A percentile compares a stretch with the other conserved stretches of the same genome.
These are phyloP conservation scores for Pycnonotus jocosus DNA, from an alignment of 2,113 vertebrate species.

Conservation along the genomic window DNA sequence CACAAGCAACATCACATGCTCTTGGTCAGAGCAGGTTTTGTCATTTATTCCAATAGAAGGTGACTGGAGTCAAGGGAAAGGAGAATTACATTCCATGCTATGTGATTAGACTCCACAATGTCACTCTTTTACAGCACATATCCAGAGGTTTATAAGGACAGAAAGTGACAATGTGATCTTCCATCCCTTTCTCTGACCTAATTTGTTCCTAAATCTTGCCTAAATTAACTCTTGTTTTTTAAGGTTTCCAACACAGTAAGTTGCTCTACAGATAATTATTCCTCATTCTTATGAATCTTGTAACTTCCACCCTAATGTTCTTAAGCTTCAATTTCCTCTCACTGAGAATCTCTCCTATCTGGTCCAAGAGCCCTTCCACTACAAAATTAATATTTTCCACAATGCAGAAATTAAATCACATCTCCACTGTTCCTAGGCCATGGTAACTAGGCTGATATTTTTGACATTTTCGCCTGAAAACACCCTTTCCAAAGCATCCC, in stretches of 20 bases:
- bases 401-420: not conserved
- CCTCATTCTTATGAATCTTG: not conserved
- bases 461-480: not conserved
- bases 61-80: not conserved
- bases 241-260: not conserved
- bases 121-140: not conserved
- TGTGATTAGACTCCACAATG: not conserved
- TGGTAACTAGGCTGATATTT: not conserved
- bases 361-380: not conserved
- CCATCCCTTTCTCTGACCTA: not conserved
- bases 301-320: not conserved
- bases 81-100: not conserved
- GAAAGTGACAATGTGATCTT: not conserved
- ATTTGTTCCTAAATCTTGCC: not conserved
- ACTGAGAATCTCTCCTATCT: not conserved
- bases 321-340: not conserved
- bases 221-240: not conserved
- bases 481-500: not conserved
- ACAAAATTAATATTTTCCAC: not conserved
- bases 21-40: not conserved
- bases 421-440: not conserved
- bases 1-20: not conserved
- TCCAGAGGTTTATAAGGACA: not conserved
- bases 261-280: not conserved
- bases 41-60: not conserved